Percentiles rank a stretch among this genome's conserved stretches.
phyloP scores from a whole-genome alignment of 2,113 vertebrate genomes.

The Chlorodrepanis virens region DNA sequence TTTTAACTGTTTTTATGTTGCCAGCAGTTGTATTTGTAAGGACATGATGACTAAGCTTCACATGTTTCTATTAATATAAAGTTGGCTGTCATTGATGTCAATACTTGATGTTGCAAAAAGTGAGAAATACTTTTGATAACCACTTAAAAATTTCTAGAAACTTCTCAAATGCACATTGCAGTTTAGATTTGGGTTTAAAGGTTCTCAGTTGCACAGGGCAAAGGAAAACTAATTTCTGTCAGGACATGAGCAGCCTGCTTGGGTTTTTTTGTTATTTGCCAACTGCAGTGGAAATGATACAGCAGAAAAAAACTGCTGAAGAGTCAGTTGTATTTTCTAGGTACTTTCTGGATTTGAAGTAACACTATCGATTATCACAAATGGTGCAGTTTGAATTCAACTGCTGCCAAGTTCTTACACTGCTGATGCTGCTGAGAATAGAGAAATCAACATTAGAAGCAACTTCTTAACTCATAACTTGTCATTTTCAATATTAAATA shows the following conservation, averaged over 20 bases:
- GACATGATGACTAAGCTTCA: constrained; percentile 3
- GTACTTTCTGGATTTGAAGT: constrained; percentile 22
- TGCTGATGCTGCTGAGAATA: neutral
- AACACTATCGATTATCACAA: neutral
- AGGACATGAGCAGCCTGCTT: neutral
- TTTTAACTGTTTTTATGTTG: neutral
- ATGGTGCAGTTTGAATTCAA: neutral
- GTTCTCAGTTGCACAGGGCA: neutral
- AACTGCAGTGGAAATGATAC: constrained; percentile 34
- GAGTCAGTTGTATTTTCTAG: constrained; percentile 29
- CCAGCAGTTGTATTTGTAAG: neutral
- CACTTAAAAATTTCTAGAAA: neutral
- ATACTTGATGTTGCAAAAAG: neutral
- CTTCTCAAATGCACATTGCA: neutral
- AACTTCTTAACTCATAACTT: neutral
- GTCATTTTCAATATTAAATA: neutral
- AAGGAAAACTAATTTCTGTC: neutral
- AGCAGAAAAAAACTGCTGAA: constrained; percentile 48
- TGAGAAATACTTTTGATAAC: neutral
- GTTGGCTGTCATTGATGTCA: neutral
- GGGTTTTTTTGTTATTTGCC: neutral
- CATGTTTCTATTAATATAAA: constrained; percentile 12
- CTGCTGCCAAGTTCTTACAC: neutral
- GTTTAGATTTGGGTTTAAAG: neutral
- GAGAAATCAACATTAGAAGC: neutral